Conservation (phyloP, 2,113 vertebrate species). For the Ctenodactylus gundi region DNA sequence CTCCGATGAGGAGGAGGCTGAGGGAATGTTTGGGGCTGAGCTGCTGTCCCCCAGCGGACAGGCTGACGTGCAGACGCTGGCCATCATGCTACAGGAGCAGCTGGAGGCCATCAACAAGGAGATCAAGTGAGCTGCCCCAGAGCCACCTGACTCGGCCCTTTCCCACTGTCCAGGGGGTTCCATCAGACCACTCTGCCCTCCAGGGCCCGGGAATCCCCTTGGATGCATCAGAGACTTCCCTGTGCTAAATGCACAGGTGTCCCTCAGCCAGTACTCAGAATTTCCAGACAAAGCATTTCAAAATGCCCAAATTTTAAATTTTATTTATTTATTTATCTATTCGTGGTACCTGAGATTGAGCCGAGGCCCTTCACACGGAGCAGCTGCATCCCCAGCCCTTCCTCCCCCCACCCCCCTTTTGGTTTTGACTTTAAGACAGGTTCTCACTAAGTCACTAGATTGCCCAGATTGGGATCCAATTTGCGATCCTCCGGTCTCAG, state of each 20-base stretch:
- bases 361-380: too few relatives aligned
- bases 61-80: slow-evolving; percentile 94
- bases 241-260: not conserved
- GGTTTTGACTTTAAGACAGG: too few relatives aligned
- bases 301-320: not conserved
- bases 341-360: not conserved
- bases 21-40: slow-evolving; percentile 89
- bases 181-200: not conserved
- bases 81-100: slow-evolving; percentile 96
- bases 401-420: too few relatives aligned
- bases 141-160: too few relatives aligned
- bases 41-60: slow-evolving; percentile 93
- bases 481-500: too few relatives aligned
- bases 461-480: too few relatives aligned
- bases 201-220: not conserved
- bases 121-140: slow-evolving; percentile 95
- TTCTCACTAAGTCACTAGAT: too few relatives aligned
- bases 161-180: not conserved
- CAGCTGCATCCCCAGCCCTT: not conserved
- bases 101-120: slow-evolving; percentile 96
- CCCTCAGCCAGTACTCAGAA: not conserved
- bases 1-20: slow-evolving; percentile 90
- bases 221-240: not conserved
- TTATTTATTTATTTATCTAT: too few relatives aligned
- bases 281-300: not conserved